A percentile compares a stretch with the other conserved stretches of the same genome.
phyloP scores from a whole-genome alignment of 2,113 vertebrate genomes.

The Sebastes schlegelii region DNA sequence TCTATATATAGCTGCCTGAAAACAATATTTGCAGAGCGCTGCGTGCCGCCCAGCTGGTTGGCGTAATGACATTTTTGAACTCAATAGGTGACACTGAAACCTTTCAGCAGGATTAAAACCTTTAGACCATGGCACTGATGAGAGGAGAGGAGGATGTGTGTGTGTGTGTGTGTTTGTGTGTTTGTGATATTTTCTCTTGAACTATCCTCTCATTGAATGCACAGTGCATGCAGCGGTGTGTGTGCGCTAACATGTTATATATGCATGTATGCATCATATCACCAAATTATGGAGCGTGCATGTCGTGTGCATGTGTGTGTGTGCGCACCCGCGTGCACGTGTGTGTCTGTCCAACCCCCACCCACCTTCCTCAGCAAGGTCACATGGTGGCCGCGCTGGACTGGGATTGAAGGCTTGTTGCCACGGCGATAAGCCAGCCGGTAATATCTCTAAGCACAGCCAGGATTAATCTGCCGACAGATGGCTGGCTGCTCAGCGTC shows the following conservation, averaged over 20 bases:
- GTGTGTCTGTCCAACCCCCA: slow-evolving; percentile 39
- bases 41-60: slow-evolving; percentile 51
- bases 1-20: slow-evolving; percentile 49
- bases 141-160: slow-evolving; percentile 3
- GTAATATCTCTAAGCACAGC: slow-evolving; percentile 86
- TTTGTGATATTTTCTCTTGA: slow-evolving; percentile 9
- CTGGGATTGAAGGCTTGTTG: slow-evolving; percentile 86
- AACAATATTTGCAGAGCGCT: slow-evolving; percentile 42
- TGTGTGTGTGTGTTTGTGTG: background rate
- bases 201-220: background rate
- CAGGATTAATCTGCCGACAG: slow-evolving; percentile 87
- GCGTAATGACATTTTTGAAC: slow-evolving; percentile 60
- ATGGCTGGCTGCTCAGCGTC: slow-evolving; percentile 80
- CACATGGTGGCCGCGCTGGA: slow-evolving; percentile 77
- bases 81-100: slow-evolving; percentile 69
- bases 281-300: slow-evolving; percentile 7
- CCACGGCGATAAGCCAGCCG: slow-evolving; percentile 84
- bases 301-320: slow-evolving; percentile 6
- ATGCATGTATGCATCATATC: slow-evolving; percentile 10
- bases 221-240: background rate
- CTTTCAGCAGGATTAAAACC: slow-evolving; percentile 74
- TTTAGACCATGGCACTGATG: slow-evolving; percentile 49
- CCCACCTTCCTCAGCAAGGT: slow-evolving; percentile 70
- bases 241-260: background rate
- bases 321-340: background rate